Evolutionary conservation across 2,113 vertebrate species (phyloP), one percentile per base, ranked within the genome.

Genomic region (Oriolus oriolus): DNA sequence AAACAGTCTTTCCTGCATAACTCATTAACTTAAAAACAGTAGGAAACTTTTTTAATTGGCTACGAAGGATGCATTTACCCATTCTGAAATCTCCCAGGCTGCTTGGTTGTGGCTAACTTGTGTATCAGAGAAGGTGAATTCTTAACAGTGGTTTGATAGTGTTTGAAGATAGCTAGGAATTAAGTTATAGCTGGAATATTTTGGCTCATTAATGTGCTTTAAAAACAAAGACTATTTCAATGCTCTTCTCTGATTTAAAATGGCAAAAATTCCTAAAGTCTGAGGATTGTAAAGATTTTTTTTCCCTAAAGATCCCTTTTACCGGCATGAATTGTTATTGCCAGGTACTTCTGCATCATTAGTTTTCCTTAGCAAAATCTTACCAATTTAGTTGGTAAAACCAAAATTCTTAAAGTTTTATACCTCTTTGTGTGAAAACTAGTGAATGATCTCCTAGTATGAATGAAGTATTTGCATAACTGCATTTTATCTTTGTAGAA

Each of bases 1-100:
- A 41, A 89, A 23, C 5, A n/a, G 11, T 21, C 20, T 60, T 80
- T 77, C 13, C 54, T 56, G 59, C 0, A 0, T 30, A 54, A 54
- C 23, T 87, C 39, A 30, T 69, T 87, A 77, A 17, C 17, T 56
- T 80, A 21, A 37, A 68, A 79, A 9, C 53, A 54, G 39, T 54
- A 42, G 44, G 85, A 91, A 61, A 27, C 2, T 2, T 53, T 71
- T 84, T 59, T 26, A 63, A 39, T 87, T 90, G 45, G 35, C 61
- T 9, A 1, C 20, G 6, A 70, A 35, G 50, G 47, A 28, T 47
- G 31, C 1, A 0, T 49, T 88, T 44, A 50, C 45, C 23, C 1
- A 2, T 59, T 71, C 35, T 50, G 30, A 39, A 57, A 70, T 82
- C 47, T 70, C 28, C 31, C 23, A 37, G 16, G 26, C 39, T 3